Evolutionary conservation across 2,797 vertebrate species (phyloP).

Genomic region (Ataeniobius toweri): DNA sequence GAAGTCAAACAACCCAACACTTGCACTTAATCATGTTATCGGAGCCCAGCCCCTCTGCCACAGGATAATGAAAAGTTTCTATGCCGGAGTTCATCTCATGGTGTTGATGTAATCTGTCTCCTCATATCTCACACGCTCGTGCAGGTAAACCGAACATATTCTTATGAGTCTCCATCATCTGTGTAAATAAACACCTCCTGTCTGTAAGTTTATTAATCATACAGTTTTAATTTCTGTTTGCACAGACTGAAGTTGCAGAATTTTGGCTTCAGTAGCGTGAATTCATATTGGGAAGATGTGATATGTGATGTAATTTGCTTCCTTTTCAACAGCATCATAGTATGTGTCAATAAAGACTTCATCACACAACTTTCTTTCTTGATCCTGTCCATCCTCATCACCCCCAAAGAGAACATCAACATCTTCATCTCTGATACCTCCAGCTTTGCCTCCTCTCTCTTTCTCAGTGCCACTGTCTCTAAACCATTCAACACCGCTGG

Average conservation of each 20-base stretch:
- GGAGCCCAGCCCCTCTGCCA: constrained; percentile 17
- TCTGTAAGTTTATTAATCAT: constrained; percentile 16
- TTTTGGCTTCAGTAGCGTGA: background rate
- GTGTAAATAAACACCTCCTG: constrained; percentile 43
- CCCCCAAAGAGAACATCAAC: too few species aligned
- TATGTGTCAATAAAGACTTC: background rate
- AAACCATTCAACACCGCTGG: too few species aligned
- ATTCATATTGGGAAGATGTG: constrained; percentile 13
- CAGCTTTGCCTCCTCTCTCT: too few species aligned
- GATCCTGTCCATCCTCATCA: too few species aligned
- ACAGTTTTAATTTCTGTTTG: constrained; percentile 1
- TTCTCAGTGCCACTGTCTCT: too few species aligned
- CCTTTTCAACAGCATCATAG: background rate
- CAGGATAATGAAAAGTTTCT: constrained; percentile 61
- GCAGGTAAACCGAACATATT: constrained; percentile 24
- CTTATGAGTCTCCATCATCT: constrained; percentile 33
- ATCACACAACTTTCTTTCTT: background rate
- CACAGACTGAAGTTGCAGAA: constrained; percentile 17
- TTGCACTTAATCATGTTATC: constrained; percentile 39
- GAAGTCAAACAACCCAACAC: constrained; percentile 55
- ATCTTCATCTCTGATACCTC: too few species aligned
- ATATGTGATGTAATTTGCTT: background rate
- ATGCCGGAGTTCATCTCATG: constrained; percentile 55
- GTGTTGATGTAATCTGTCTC: constrained; percentile 57
- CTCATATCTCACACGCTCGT: constrained; percentile 19